Evolutionary conservation across 92 coral and sea anemone species (phyloP).

Genomic region (Epizoanthus illoricatus): DNA sequence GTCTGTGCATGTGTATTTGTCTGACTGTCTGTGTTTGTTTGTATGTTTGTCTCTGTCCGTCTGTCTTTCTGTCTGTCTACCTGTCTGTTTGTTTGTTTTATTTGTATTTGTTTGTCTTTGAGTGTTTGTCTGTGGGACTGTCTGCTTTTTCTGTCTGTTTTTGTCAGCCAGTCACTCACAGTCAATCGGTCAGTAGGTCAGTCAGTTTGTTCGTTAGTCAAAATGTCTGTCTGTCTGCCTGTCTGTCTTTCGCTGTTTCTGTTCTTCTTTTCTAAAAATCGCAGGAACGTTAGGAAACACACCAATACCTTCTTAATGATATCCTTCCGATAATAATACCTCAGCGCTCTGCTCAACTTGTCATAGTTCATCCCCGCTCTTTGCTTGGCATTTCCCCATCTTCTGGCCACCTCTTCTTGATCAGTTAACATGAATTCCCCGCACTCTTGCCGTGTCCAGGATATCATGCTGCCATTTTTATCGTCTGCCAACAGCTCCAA

Average conservation of each 20-base stretch:
- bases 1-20: too few species aligned
- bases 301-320: constrained; percentile 77
- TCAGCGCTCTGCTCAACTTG: constrained; percentile 84
- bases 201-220: background rate
- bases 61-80: too few species aligned
- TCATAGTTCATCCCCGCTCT: constrained; percentile 90
- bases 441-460: constrained; percentile 83
- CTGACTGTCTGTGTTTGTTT: too few species aligned
- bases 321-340: constrained; percentile 87
- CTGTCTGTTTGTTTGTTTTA: too few species aligned
- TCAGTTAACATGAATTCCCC: constrained; percentile 83
- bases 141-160: too few species aligned
- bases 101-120: too few species aligned
- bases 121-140: too few species aligned
- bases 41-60: too few species aligned
- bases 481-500: constrained; percentile 82
- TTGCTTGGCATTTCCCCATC: constrained; percentile 89
- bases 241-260: background rate
- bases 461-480: constrained; percentile 68
- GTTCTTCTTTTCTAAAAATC: background rate
- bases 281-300: background rate
- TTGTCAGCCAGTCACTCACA: too few species aligned
- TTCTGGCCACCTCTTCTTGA: constrained; percentile 87
- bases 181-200: too few species aligned
- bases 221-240: background rate